These are phyloP conservation scores for Cyphomyrmex costatus DNA, from an alignment of 1,140 invertebrate species.

Conservation along the genomic window DNA sequence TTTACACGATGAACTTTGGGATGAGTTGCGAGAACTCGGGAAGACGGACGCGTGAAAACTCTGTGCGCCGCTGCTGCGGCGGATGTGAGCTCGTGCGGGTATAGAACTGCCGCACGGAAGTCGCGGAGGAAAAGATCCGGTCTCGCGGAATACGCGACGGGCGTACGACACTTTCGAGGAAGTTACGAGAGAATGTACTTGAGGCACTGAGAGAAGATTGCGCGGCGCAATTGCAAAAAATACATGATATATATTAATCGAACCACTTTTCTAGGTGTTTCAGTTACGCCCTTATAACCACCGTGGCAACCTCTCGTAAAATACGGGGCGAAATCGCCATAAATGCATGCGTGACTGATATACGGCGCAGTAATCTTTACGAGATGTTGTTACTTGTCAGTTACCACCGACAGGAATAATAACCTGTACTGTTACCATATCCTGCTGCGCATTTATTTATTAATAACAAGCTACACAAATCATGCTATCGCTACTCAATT, in stretches of 20 bases:
- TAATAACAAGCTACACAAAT: constrained; percentile 71
- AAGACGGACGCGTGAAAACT: constrained; percentile 19
- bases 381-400: constrained; percentile 76
- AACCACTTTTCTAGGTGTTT: constrained; percentile 63
- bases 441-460: constrained; percentile 69
- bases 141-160: not conserved
- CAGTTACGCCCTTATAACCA: constrained; percentile 37
- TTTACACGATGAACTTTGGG: constrained; percentile 9
- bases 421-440: constrained; percentile 46
- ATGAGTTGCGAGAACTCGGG: not conserved
- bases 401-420: constrained; percentile 71
- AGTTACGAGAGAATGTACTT: constrained; percentile 30
- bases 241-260: constrained; percentile 70
- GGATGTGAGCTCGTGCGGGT: constrained; percentile 34
- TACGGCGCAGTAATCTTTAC: constrained; percentile 74
- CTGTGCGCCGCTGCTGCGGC: not conserved
- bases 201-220: constrained; percentile 9
- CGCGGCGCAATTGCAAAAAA: not conserved
- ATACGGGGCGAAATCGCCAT: constrained; percentile 67
- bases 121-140: constrained; percentile 32
- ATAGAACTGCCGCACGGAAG: not conserved
- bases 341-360: constrained; percentile 76
- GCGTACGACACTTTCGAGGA: not conserved
- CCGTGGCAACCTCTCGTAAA: constrained; percentile 67
- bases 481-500: constrained; percentile 53